A percentile compares a stretch with the other conserved stretches of the same genome.
Evolutionary conservation across 2,888 invertebrate genomes (phyloP).

Genomic region (Chironomus tentans): DNA sequence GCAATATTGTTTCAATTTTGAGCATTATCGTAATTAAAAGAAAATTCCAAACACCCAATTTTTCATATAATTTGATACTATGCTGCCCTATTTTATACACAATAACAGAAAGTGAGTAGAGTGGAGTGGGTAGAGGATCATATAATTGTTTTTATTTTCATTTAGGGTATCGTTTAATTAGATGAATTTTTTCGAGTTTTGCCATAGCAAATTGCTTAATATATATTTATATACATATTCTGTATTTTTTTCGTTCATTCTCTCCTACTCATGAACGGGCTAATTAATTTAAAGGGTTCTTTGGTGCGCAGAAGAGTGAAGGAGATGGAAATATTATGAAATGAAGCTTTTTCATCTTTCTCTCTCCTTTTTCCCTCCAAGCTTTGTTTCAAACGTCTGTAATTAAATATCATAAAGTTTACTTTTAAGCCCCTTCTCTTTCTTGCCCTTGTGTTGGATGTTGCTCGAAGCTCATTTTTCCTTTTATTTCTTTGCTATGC

Average conservation of each 20-base stretch:
- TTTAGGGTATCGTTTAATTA: slow-evolving; percentile 25
- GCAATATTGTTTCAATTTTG: no score
- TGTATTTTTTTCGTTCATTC: not conserved
- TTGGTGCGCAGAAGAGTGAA: not conserved
- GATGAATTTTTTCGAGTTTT: slow-evolving; percentile 10
- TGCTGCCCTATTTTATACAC: not conserved
- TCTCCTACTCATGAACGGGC: not conserved
- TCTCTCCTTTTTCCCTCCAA: not conserved
- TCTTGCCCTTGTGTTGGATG: not conserved
- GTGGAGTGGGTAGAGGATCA: not conserved
- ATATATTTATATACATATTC: not conserved
- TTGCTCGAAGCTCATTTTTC: not conserved
- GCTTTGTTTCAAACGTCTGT: not conserved
- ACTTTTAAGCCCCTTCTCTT: slow-evolving; percentile 11
- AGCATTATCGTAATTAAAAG: no score
- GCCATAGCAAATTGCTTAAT: slow-evolving; percentile 24
- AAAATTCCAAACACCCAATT: not conserved
- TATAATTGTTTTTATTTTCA: slow-evolving; percentile 25
- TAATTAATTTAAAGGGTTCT: slow-evolving; percentile 22
- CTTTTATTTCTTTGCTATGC: not conserved
- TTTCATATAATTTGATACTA: not conserved
- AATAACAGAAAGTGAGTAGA: no score
- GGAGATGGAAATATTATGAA: no score
- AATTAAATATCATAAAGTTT: slow-evolving; percentile 23
- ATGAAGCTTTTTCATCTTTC: not conserved